Percentiles rank a stretch among this genome's conserved stretches.
Conservation (phyloP, 2,113 vertebrate genomes). For the Oreochromis tanganicae region DNA sequence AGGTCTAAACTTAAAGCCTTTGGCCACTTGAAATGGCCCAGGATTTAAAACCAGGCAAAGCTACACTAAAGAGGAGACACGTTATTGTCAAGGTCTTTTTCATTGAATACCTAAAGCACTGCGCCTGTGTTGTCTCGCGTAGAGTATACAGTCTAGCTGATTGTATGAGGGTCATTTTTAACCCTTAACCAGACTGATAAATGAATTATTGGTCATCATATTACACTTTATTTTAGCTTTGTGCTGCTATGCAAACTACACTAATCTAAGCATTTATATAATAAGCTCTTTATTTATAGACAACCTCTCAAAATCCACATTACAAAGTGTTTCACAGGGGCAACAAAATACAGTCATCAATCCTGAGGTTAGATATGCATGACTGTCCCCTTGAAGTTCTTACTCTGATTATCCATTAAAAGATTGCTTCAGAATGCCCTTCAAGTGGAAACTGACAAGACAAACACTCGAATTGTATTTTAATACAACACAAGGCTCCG, state of each 20-base stretch:
- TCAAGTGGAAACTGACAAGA: background rate
- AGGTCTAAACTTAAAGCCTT: background rate
- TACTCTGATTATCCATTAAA: background rate
- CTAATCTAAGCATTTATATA: background rate
- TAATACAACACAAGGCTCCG: background rate
- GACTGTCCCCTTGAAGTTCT: background rate
- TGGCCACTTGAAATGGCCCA: background rate
- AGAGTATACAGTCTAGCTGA: background rate
- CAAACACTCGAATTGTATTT: background rate
- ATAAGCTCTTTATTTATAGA: background rate
- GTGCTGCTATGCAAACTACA: background rate
- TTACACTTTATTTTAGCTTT: background rate
- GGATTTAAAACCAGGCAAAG: background rate
- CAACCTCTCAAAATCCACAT: background rate
- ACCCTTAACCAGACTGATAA: background rate
- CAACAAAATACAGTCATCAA: background rate
- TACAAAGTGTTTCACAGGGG: background rate
- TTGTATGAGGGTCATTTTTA: background rate
- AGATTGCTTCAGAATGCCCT: background rate
- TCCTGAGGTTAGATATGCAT: background rate
- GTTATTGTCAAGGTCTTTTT: background rate
- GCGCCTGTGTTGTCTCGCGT: rapidly evolving
- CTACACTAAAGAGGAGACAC: background rate
- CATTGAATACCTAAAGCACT: rapidly evolving
- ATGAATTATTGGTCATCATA: background rate